Evolutionary conservation across 2,888 invertebrate species (phyloP).

Genomic region (Glyphotaelius pellucidus): DNA sequence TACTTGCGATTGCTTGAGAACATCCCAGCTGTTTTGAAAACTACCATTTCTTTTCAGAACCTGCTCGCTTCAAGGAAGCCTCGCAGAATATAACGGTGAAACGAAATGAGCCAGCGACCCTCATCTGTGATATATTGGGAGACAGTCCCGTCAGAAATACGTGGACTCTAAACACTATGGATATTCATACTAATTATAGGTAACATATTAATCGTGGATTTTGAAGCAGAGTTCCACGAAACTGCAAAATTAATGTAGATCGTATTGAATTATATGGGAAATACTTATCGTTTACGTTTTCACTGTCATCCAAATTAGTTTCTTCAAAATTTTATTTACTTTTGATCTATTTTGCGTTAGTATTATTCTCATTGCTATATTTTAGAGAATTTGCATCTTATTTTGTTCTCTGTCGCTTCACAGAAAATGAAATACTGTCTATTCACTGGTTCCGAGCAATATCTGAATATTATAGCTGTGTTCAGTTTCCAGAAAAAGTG

Average conservation of each 20-base stretch:
- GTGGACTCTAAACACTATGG: constrained; percentile 86
- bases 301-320: no score
- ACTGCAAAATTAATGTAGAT: neutral
- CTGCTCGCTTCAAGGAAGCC: constrained; percentile 86
- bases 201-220: constrained; percentile 66
- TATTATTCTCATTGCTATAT: no score
- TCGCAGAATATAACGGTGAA: constrained; percentile 87
- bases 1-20: neutral
- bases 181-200: constrained; percentile 83
- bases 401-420: no score
- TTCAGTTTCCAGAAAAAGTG: no score
- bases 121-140: constrained; percentile 89
- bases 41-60: constrained; percentile 75
- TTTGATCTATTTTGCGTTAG: no score
- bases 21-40: neutral
- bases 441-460: no score
- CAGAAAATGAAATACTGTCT: no score
- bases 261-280: no score
- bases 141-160: constrained; percentile 88
- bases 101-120: constrained; percentile 84
- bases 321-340: no score
- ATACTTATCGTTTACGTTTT: no score
- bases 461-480: no score
- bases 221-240: neutral
- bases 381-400: no score